Percentiles rank a stretch among this genome's conserved stretches.
Evolutionary conservation across 2,888 invertebrate species (phyloP).

Genomic region (Apotomis capreana): DNA sequence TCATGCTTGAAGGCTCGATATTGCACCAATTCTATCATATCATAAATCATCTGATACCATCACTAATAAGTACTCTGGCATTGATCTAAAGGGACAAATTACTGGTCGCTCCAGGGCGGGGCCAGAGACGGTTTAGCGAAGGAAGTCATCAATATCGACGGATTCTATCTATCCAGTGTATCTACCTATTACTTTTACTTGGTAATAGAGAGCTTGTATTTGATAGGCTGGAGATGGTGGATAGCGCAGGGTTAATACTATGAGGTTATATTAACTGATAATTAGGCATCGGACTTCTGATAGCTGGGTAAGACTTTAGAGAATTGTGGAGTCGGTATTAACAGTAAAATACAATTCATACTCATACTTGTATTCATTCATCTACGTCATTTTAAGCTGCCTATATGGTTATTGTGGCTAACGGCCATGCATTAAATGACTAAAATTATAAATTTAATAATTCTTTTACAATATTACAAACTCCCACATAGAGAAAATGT

Average conservation of each 20-base stretch:
- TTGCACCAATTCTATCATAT: constrained; percentile 1
- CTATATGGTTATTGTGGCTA: no score
- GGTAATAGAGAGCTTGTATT: constrained; percentile 15
- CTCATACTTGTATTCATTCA: no score
- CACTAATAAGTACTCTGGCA: constrained; percentile 7
- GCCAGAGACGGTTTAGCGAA: constrained; percentile 25
- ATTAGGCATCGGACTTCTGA: constrained; percentile 10
- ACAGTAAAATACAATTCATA: no score
- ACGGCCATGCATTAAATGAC: no score
- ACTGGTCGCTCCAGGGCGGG: constrained; percentile 23
- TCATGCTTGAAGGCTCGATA: not conserved
- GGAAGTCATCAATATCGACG: constrained; percentile 39
- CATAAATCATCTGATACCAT: constrained; percentile 27
- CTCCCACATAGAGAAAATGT: no score
- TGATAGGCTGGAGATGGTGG: constrained; percentile 28
- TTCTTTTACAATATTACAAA: no score
- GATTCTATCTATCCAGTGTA: constrained; percentile 30
- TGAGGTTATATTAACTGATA: constrained; percentile 30
- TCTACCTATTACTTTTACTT: constrained; percentile 20
- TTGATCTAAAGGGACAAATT: constrained; percentile 38
- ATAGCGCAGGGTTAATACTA: constrained; percentile 28
- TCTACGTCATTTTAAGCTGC: no score
- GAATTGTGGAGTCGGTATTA: no score
- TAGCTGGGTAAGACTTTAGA: no score
- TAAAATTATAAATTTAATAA: no score